phyloP scores from a whole-genome alignment of 1,140 invertebrate species.

The Portunus trituberculatus region DNA sequence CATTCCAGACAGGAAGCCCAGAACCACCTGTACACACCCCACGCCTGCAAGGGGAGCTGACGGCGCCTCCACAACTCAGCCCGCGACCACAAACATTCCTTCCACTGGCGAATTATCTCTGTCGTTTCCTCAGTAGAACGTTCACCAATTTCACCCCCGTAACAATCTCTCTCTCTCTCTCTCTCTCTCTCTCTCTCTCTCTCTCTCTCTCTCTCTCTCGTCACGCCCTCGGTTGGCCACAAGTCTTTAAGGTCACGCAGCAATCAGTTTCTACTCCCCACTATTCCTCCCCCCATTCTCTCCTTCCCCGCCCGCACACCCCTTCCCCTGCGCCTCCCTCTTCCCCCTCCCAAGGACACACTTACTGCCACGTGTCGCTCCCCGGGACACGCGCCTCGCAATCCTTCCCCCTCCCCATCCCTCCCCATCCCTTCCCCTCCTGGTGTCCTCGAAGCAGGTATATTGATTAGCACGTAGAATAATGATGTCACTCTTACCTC shows the following conservation, averaged over 20 bases:
- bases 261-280: too few species aligned
- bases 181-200: constrained; percentile 6
- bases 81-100: constrained; percentile 1
- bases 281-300: background rate
- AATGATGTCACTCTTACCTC: background rate
- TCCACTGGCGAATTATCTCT: background rate
- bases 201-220: background rate
- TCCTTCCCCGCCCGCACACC: background rate
- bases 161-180: constrained; percentile 5
- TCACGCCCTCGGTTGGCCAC: background rate
- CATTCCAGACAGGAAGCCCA: background rate
- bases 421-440: background rate
- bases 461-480: background rate
- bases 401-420: background rate
- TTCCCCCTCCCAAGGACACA: background rate
- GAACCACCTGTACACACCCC: constrained; percentile 12
- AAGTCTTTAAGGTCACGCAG: background rate
- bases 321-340: background rate
- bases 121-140: background rate
- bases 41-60: background rate
- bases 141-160: background rate
- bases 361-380: background rate
- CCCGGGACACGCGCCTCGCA: background rate
- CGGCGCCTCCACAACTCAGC: background rate
- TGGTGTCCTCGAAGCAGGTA: background rate